Percentiles rank a stretch among this genome's conserved stretches.
phyloP scores from a whole-genome alignment of 2,113 vertebrate species.

The Bungarus multicinctus region DNA sequence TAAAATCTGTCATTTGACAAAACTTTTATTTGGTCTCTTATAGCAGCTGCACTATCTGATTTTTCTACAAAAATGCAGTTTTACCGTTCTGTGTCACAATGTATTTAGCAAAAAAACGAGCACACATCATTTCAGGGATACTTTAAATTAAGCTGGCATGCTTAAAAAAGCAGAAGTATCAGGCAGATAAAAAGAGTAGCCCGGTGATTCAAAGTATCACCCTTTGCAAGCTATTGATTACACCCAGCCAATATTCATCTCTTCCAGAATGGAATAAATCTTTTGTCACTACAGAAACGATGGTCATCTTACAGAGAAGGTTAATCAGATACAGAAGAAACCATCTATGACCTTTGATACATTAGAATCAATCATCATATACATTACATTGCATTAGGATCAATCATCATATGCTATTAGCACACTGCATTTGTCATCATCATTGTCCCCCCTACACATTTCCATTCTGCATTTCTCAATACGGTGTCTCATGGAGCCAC shows the following conservation, averaged over 20 bases:
- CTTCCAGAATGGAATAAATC: constrained; percentile 69
- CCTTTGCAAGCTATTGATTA: constrained; percentile 68
- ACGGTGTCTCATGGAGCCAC: not conserved
- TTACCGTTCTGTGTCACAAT: constrained; percentile 7
- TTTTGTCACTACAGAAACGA: constrained; percentile 66
- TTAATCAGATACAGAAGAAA: constrained; percentile 74
- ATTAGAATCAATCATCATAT: constrained; percentile 49
- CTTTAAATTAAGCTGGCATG: constrained; percentile 41
- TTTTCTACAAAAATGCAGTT: constrained; percentile 21
- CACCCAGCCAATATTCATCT: constrained; percentile 72
- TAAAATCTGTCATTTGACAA: constrained; percentile 34
- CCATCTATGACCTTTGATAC: constrained; percentile 49
- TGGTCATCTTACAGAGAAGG: constrained; percentile 63
- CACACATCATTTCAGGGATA: constrained; percentile 29
- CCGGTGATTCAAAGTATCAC: constrained; percentile 66
- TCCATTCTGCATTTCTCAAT: not conserved
- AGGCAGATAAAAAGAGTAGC: constrained; percentile 64
- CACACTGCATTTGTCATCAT: not conserved
- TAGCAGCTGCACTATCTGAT: constrained; percentile 40
- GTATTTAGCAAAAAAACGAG: constrained; percentile 36
- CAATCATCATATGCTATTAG: constrained; percentile 23
- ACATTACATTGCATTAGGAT: constrained; percentile 37
- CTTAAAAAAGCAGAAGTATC: constrained; percentile 38
- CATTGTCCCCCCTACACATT: not conserved
- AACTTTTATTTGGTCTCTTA: constrained; percentile 31